These are phyloP conservation scores for Melolontha melolontha DNA, from an alignment of 2,888 invertebrate species.

Conservation along the genomic window DNA sequence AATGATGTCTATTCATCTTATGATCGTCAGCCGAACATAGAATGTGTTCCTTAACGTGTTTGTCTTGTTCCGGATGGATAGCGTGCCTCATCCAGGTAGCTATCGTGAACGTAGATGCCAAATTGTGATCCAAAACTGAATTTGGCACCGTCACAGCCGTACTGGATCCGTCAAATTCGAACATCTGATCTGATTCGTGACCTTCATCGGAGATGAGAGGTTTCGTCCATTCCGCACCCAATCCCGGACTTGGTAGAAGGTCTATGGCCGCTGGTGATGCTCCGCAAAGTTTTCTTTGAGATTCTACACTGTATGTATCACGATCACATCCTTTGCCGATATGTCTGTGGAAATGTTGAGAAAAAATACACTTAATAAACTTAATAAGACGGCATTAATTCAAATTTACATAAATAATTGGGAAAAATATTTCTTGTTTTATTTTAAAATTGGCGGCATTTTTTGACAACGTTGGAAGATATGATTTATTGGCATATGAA, in stretches of 20 bases:
- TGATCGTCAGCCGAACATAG: slow-evolving; percentile 98
- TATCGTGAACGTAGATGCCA: slow-evolving; percentile 88
- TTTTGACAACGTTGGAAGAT: too few relatives aligned
- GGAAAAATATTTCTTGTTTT: too few relatives aligned
- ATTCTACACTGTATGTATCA: slow-evolving; percentile 89
- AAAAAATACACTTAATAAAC: too few relatives aligned
- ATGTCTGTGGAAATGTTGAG: slow-evolving; percentile 71
- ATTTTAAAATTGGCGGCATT: too few relatives aligned
- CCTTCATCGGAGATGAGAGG: slow-evolving; percentile 86
- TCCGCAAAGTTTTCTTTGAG: slow-evolving; percentile 88
- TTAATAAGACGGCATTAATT: too few relatives aligned
- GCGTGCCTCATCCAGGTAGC: slow-evolving; percentile 97
- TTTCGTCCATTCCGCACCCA: slow-evolving; percentile 85
- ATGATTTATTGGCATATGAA: too few relatives aligned
- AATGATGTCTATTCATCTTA: slow-evolving; percentile 99
- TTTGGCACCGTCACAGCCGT: slow-evolving; percentile 89
- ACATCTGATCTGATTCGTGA: slow-evolving; percentile 89
- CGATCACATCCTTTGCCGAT: slow-evolving; percentile 97
- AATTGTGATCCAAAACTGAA: slow-evolving; percentile 78
- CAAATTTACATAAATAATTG: too few relatives aligned
- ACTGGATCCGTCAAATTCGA: slow-evolving; percentile 93
- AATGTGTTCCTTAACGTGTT: slow-evolving; percentile 95
- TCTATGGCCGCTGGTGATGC: slow-evolving; percentile 87
- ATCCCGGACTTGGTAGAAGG: slow-evolving; percentile 85
- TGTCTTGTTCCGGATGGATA: slow-evolving; percentile 81